Percentiles rank a stretch among this genome's conserved stretches.
Conservation (phyloP, 2,888 invertebrate genomes). For the Copidosoma aretas region DNA sequence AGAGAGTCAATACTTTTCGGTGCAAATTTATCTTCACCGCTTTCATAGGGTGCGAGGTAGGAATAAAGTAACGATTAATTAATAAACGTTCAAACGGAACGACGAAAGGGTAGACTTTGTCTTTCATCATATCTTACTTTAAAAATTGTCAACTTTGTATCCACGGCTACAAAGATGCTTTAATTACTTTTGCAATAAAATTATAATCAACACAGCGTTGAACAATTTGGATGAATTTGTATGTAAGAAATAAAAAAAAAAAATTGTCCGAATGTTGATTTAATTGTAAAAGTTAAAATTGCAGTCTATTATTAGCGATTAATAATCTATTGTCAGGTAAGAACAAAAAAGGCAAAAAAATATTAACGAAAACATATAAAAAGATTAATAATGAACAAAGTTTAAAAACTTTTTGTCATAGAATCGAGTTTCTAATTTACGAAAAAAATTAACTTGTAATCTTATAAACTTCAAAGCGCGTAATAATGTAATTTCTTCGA, state of each 20-base stretch:
- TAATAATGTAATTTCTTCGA: conserved; percentile 10
- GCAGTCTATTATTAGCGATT: conserved; percentile 24
- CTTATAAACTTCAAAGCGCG: conserved; percentile 6
- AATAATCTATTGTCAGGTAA: conserved; percentile 24
- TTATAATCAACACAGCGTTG: not conserved
- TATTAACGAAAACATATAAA: not conserved
- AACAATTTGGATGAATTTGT: not conserved
- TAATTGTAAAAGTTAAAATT: conserved; percentile 21
- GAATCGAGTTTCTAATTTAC: conserved; percentile 11
- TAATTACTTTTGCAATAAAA: conserved; percentile 15
- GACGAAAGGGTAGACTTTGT: conserved; percentile 16
- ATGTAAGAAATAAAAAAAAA: not conserved
- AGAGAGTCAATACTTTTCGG: conserved; percentile 10
- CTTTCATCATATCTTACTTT: conserved; percentile 24
- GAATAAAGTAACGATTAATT: conserved; percentile 11
- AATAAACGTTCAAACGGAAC: no score
- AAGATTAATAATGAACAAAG: conserved; percentile 4
- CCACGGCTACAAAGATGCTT: conserved; percentile 15
- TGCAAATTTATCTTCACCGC: conserved; percentile 11
- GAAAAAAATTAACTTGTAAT: conserved; percentile 2
- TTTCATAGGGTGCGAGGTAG: conserved; percentile 5
- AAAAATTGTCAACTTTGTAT: conserved; percentile 11
- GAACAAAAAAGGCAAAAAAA: conserved; percentile 5
- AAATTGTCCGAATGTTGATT: conserved; percentile 3
- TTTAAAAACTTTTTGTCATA: conserved; percentile 17